Conservation (phyloP, 2,797 vertebrate genomes). For the Dallia pectoralis region DNA sequence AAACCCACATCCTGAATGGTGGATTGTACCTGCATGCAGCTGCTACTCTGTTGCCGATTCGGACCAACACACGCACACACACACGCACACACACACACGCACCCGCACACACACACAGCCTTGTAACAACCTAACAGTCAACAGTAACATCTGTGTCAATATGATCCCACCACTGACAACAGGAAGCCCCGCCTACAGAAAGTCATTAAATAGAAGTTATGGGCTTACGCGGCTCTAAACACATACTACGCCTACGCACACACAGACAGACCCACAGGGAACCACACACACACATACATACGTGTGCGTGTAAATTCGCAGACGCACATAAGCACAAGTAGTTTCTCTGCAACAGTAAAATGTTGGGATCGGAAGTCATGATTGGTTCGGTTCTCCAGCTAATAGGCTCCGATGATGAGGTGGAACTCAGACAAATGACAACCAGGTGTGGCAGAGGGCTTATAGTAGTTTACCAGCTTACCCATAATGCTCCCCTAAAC, state of each 20-base stretch:
- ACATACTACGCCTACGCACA: conserved; percentile 16
- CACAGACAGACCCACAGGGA: background rate
- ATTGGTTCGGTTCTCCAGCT: background rate
- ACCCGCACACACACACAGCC: conserved; percentile 3
- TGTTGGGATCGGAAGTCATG: background rate
- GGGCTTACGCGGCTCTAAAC: conserved; percentile 37
- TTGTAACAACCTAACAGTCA: conserved; percentile 17
- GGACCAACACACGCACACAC: background rate
- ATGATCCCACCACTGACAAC: conserved; percentile 40
- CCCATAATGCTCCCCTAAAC: background rate
- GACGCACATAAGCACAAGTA: background rate
- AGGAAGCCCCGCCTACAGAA: conserved; percentile 55
- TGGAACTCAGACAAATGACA: conserved; percentile 38
- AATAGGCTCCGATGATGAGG: conserved; percentile 35
- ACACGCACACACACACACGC: background rate
- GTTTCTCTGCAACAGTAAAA: background rate
- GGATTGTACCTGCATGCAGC: too few species aligned
- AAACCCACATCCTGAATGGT: background rate
- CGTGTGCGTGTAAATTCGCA: background rate
- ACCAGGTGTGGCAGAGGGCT: background rate
- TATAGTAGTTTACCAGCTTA: background rate
- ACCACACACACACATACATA: background rate
- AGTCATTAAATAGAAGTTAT: conserved; percentile 51
- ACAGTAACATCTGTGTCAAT: conserved; percentile 21
- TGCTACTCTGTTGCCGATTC: too few species aligned